Conservation (phyloP, 1,140 invertebrate species). For the Megalonaias nervosa region DNA sequence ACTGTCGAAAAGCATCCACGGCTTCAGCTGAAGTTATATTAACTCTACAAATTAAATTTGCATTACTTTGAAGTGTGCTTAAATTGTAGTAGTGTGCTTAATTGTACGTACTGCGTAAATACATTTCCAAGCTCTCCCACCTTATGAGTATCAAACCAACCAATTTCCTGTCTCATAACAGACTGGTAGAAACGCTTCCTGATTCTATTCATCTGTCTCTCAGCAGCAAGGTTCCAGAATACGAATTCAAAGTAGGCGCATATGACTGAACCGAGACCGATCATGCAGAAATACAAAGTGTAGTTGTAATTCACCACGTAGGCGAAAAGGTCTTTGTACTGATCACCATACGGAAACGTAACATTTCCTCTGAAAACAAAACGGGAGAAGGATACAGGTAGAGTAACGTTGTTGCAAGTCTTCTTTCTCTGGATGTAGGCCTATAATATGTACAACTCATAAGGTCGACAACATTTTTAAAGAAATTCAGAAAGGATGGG, state of each 20-base stretch:
- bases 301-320: no score
- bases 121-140: slow-evolving; percentile 43
- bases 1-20: no score
- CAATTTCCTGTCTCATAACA: slow-evolving; percentile 88
- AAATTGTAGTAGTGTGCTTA: no score
- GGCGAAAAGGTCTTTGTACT: no score
- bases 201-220: slow-evolving; percentile 39
- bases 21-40: no score
- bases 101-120: no score
- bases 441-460: background rate
- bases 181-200: slow-evolving; percentile 73
- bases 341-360: no score
- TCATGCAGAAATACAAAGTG: slow-evolving; percentile 9
- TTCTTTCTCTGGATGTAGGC: background rate
- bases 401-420: background rate
- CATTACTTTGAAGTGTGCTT: no score
- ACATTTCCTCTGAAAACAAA: no score
- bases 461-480: no score
- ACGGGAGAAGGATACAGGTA: no score
- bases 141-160: slow-evolving; percentile 86
- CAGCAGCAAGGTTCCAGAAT: slow-evolving; percentile 9
- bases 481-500: background rate
- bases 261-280: slow-evolving; percentile 22
- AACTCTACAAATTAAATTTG: no score
- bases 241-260: slow-evolving; percentile 12